These are phyloP conservation scores for Empidonax traillii DNA, from an alignment of 2,113 vertebrate genomes.

Conservation along the genomic window DNA sequence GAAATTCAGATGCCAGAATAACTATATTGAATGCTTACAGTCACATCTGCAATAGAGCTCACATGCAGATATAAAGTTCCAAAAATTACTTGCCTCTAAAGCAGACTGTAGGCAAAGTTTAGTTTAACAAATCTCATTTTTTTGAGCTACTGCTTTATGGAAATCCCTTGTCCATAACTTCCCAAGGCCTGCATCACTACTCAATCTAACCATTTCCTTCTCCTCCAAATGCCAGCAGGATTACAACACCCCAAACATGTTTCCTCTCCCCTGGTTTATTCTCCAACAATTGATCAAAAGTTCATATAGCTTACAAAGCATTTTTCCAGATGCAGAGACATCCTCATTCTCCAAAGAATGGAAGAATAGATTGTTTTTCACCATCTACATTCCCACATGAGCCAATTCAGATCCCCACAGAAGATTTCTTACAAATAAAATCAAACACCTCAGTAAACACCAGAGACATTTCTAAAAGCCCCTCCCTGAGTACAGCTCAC, in stretches of 20 bases:
- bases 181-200: neutral
- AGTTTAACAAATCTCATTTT: neutral
- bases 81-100: neutral
- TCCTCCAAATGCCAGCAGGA: neutral
- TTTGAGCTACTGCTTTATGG: neutral
- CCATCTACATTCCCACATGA: conserved; percentile 72
- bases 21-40: neutral
- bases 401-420: conserved; percentile 62
- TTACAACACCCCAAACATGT: neutral
- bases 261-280: conserved; percentile 73
- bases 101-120: neutral
- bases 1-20: neutral
- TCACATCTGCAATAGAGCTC: neutral
- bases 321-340: neutral
- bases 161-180: neutral
- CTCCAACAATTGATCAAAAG: conserved; percentile 69
- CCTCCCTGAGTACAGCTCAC: fast-evolving
- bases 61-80: neutral
- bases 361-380: conserved; percentile 62
- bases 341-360: conserved; percentile 70
- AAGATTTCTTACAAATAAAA: neutral
- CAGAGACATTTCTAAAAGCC: neutral
- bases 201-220: neutral
- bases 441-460: neutral
- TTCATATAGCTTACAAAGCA: conserved; percentile 67